These are phyloP conservation scores for Trichonephila clavata DNA, from an alignment of 1,140 invertebrate species.

Conservation along the genomic window DNA sequence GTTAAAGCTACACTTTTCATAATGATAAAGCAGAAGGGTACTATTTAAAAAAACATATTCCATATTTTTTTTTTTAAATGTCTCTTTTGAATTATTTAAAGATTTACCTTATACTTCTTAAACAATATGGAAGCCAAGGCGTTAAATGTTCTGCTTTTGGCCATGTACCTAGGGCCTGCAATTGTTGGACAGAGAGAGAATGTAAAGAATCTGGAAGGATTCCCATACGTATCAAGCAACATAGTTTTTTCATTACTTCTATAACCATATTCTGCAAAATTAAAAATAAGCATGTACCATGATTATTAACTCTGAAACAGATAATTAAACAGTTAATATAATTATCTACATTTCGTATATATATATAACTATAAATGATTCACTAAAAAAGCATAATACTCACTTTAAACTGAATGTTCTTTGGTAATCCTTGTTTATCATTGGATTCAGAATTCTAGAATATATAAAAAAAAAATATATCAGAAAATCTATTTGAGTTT, in stretches of 20 bases:
- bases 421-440: slow-evolving; percentile 59
- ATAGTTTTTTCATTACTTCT: slow-evolving; percentile 85
- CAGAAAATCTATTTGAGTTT: not conserved
- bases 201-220: slow-evolving; percentile 84
- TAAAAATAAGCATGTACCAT: not conserved
- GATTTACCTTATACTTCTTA: slow-evolving; percentile 85
- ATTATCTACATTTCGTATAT: not conserved
- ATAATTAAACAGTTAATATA: no score
- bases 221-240: slow-evolving; percentile 85
- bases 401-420: slow-evolving; percentile 73
- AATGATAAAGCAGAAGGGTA: no score
- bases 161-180: slow-evolving; percentile 80
- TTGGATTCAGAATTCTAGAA: slow-evolving; percentile 55
- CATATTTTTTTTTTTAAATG: no score
- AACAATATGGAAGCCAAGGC: slow-evolving; percentile 89
- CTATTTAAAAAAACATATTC: no score
- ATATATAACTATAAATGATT: not conserved
- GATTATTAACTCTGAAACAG: no score
- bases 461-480: not conserved
- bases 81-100: not conserved
- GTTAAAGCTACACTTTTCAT: no score
- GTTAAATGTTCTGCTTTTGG: slow-evolving; percentile 80
- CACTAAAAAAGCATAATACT: not conserved
- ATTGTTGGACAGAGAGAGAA: slow-evolving; percentile 78
- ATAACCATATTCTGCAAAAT: slow-evolving; percentile 85